Evolutionary conservation across 2,113 vertebrate species (phyloP), one percentile per base, ranked within the genome.

Genomic region (Peromyscus polionotus): DNA sequence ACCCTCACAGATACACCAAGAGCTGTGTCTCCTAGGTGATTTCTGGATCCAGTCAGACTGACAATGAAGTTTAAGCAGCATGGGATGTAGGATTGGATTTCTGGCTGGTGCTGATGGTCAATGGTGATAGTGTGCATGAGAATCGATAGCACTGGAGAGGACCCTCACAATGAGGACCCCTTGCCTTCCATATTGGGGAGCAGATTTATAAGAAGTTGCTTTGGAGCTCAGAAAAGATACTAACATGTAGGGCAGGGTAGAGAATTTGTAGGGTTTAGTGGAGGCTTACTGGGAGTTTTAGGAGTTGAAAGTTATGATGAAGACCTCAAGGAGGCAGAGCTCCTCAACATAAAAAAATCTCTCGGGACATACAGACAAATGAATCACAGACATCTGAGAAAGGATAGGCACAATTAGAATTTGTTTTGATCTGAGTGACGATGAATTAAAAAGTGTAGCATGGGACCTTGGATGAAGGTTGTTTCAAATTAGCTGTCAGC

Each of bases 401-500:
- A 77, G 94, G 70, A 70, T 12, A 24, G 63, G 17, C 9, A 57
- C 39, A 72, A n/a, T 77, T 48, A 90, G 76, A 88, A 70, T 93
- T 93, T 90, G 80, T 54, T 26, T 59, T 72, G 85, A 70, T 85
- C 79, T 63, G 48, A 81, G 11, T 83, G 73, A 91, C 59, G 31
- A 57, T 75, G 70, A 61, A 65, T 90, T 48, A 77, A 54, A 26
- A 96, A 54, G 88, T 77, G 39, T 33, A 33, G 7, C n/a, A 6
- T 61, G 39, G 9, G 31, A 17, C 20, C 19, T 88, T 77, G 67
- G 51, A 39, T 33, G 42, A 61, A 81, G 5, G 12, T 88, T 77
- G 19, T 86, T 95, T 88, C 90, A 85, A 65, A 65, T 17, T 10
- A 70, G 39, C 68, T 93, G 31, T 54, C 75, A 91, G n/a, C 39